Evolutionary conservation across 2,888 invertebrate species (phyloP).

Genomic region (Mimas tiliae): DNA sequence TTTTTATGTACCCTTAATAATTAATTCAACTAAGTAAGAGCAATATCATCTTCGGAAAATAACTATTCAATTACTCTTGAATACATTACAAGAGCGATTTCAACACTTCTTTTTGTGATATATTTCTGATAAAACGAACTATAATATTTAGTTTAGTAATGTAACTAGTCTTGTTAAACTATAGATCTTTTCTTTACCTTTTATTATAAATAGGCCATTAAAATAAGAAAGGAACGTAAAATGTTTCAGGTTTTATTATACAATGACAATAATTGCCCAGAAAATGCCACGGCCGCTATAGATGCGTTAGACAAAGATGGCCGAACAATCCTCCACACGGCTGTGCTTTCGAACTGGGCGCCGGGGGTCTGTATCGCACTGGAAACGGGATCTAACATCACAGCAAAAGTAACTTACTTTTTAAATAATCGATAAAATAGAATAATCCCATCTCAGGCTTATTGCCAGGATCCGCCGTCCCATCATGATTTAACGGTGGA

Average conservation of each 20-base stretch:
- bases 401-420: conserved; percentile 42
- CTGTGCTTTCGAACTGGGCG: conserved; percentile 69
- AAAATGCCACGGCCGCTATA: conserved; percentile 25
- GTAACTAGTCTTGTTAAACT: too few relatives aligned
- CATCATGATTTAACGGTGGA: too few relatives aligned
- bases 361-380: conserved; percentile 72
- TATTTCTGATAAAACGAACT: too few relatives aligned
- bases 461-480: too few relatives aligned
- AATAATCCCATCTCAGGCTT: too few relatives aligned
- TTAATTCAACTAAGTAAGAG: too few relatives aligned
- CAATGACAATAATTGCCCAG: conserved; percentile 17
- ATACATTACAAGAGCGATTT: not conserved
- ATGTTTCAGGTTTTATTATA: conserved; percentile 38
- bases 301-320: conserved; percentile 39
- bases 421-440: conserved; percentile 30
- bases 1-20: too few relatives aligned
- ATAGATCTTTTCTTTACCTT: too few relatives aligned
- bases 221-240: not conserved
- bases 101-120: not conserved
- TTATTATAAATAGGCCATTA: too few relatives aligned
- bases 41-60: too few relatives aligned
- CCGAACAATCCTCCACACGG: conserved; percentile 66
- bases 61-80: not conserved
- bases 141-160: too few relatives aligned
- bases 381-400: conserved; percentile 74